Evolutionary conservation across 2,113 vertebrate species (phyloP).

Genomic region (Antigone vipio): DNA sequence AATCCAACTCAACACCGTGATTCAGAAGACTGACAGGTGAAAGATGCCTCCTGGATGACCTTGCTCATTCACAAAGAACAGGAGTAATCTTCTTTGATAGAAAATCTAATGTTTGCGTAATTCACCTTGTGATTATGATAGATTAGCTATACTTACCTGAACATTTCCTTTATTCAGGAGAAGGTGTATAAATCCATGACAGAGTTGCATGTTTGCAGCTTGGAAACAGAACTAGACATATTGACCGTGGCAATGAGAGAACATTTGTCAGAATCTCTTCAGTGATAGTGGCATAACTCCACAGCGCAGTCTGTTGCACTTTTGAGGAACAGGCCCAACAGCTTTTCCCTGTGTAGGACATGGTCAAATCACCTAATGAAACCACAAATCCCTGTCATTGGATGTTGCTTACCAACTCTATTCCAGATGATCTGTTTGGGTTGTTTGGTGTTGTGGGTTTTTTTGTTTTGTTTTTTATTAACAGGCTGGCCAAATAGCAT

Average conservation of each 20-base stretch:
- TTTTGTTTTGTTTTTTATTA: neutral
- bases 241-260: neutral
- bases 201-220: neutral
- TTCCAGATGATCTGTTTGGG: neutral
- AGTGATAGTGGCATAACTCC: neutral
- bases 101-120: neutral
- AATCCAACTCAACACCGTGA: neutral
- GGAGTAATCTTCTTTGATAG: neutral
- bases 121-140: neutral
- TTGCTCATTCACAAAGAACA: neutral
- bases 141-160: neutral
- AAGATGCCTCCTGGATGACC: neutral
- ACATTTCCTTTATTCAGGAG: neutral
- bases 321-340: neutral
- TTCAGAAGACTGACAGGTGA: neutral
- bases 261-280: neutral
- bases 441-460: neutral
- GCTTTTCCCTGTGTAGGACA: neutral
- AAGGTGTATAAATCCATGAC: rapidly evolving
- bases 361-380: neutral
- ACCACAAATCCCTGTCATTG: neutral
- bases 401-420: neutral
- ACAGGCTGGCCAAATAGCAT: neutral
- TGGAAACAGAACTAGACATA: neutral
- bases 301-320: neutral